A percentile compares a stretch with the other conserved stretches of the same genome.
phyloP scores from a whole-genome alignment of 2,888 invertebrate species.

The Diaprepes abbreviatus region DNA sequence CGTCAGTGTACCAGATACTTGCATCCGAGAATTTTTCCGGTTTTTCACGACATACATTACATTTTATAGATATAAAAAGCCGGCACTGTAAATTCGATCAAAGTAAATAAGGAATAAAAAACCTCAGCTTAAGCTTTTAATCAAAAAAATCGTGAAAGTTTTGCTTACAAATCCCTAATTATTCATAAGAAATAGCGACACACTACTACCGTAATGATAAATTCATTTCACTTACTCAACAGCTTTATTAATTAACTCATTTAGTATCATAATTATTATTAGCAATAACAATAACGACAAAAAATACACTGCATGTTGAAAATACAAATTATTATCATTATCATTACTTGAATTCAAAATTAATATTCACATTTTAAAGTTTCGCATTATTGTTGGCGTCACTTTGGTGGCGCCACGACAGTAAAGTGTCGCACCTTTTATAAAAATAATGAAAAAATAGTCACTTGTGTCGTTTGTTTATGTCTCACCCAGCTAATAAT shows the following conservation, averaged over 20 bases:
- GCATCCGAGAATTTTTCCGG: too few relatives aligned
- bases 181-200: too few relatives aligned
- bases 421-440: constrained; percentile 44
- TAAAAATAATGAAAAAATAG: constrained; percentile 39
- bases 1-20: too few relatives aligned
- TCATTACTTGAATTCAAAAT: constrained; percentile 19
- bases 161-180: too few relatives aligned
- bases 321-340: constrained; percentile 32
- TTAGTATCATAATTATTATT: constrained; percentile 8
- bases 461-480: constrained; percentile 33
- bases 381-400: constrained; percentile 38
- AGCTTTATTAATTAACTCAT: background rate
- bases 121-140: too few relatives aligned
- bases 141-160: too few relatives aligned
- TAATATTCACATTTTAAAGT: constrained; percentile 35
- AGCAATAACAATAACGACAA: constrained; percentile 24
- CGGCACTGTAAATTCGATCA: too few relatives aligned
- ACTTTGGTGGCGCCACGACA: constrained; percentile 38
- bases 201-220: too few relatives aligned
- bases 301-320: constrained; percentile 3
- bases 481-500: constrained; percentile 30
- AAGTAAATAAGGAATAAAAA: too few relatives aligned
- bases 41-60: too few relatives aligned
- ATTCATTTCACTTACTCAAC: background rate
- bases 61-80: too few relatives aligned